Conservation (phyloP, 2,113 vertebrate genomes). For the Oenanthe melanoleuca region DNA sequence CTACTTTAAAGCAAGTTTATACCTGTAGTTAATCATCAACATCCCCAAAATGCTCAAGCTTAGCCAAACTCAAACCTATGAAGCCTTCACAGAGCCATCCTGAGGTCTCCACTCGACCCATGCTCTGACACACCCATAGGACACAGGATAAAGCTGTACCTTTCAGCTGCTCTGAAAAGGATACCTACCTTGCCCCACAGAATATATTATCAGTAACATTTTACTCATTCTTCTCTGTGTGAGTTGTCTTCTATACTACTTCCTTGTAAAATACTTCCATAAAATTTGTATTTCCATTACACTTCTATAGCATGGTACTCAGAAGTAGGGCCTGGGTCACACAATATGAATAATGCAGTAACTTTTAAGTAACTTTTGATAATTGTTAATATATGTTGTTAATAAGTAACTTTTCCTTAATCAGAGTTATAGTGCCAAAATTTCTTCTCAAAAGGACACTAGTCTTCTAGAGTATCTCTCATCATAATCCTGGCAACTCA, state of each 20-base stretch:
- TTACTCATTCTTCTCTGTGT: background rate
- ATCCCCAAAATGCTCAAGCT: background rate
- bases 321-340: background rate
- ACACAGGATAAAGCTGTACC: background rate
- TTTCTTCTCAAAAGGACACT: background rate
- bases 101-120: background rate
- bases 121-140: background rate
- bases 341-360: background rate
- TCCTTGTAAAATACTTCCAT: background rate
- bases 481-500: background rate
- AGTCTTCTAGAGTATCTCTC: background rate
- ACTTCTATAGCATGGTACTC: background rate
- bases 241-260: background rate
- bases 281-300: background rate
- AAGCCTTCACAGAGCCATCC: background rate
- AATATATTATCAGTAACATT: background rate
- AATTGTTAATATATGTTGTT: background rate
- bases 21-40: background rate
- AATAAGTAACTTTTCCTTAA: background rate
- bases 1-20: background rate
- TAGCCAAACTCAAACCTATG: background rate
- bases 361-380: background rate
- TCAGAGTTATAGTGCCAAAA: accelerated
- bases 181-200: background rate
- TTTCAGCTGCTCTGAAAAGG: background rate